Conservation (phyloP, 2,888 invertebrate genomes). For the Balanococcus diminutus region DNA sequence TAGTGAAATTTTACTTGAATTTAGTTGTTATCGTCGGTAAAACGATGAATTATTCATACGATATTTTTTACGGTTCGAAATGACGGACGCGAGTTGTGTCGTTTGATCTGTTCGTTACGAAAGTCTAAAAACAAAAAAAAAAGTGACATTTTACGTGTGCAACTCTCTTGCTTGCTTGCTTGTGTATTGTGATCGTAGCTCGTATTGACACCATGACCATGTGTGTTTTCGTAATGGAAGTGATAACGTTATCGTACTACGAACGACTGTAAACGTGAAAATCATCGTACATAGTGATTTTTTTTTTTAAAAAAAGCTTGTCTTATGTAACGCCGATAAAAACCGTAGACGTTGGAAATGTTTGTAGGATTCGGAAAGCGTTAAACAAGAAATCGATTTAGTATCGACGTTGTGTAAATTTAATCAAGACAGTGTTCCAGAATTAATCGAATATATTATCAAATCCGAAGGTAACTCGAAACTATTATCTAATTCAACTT, state of each 20-base stretch:
- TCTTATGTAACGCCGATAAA: not conserved
- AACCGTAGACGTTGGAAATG: not conserved
- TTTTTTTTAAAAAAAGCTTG: not conserved
- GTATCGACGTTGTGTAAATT: slow-evolving; percentile 62
- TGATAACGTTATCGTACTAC: slow-evolving; percentile 1
- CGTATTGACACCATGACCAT: not conserved
- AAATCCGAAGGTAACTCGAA: slow-evolving; percentile 45
- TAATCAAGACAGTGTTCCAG: slow-evolving; percentile 60
- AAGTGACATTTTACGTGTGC: not conserved
- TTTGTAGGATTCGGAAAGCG: slow-evolving; percentile 59
- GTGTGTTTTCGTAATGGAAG: not conserved
- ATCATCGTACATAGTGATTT: slow-evolving; percentile 3
- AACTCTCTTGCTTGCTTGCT: no score
- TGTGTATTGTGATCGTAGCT: not conserved
- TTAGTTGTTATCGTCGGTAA: not conserved
- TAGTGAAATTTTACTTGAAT: not conserved
- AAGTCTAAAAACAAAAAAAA: not conserved
- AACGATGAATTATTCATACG: slow-evolving; percentile 27
- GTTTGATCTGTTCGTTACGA: not conserved
- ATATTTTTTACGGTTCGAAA: not conserved
- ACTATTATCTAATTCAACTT: not conserved
- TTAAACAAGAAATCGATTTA: slow-evolving; percentile 62
- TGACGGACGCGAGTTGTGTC: not conserved
- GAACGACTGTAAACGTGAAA: slow-evolving; percentile 12
- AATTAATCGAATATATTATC: slow-evolving; percentile 44